phyloP scores from a whole-genome alignment of 2,113 vertebrate genomes.

The Melospiza georgiana region DNA sequence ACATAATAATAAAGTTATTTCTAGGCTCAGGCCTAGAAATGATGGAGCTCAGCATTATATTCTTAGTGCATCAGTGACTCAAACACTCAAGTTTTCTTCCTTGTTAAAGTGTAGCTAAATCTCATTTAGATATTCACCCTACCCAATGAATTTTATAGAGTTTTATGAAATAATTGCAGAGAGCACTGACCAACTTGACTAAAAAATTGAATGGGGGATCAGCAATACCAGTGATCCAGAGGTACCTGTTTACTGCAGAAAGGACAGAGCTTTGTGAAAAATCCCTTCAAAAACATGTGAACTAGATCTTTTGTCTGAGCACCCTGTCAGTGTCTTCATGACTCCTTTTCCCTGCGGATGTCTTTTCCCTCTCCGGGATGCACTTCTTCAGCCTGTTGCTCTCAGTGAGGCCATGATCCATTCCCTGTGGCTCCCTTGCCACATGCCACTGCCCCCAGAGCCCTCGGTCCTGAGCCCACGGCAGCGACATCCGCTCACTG shows the following conservation, averaged over 20 bases:
- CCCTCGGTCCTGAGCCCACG: not conserved
- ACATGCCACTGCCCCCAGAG: accelerated
- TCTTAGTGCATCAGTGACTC: not conserved
- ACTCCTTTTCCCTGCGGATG: not conserved
- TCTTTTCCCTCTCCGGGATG: not conserved
- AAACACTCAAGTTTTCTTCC: not conserved
- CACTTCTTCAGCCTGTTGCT: not conserved
- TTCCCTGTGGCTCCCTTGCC: not conserved
- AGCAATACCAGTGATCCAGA: not conserved
- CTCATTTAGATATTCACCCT: not conserved
- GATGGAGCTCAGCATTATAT: not conserved
- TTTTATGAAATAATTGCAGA: not conserved
- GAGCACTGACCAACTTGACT: not conserved
- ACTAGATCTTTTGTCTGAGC: not conserved
- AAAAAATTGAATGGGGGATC: not conserved
- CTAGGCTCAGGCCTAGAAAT: not conserved
- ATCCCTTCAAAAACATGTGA: not conserved
- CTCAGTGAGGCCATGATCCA: not conserved
- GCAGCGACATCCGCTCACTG: not conserved
- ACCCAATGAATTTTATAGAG: not conserved
- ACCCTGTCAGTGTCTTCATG: not conserved
- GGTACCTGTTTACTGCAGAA: not conserved
- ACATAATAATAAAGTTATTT: not conserved
- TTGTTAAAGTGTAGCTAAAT: not conserved
- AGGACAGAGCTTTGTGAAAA: not conserved